A percentile compares a stretch with the other conserved stretches of the same genome.
These are phyloP conservation scores for Coendou prehensilis DNA, from an alignment of 2,797 vertebrate genomes.

Conservation along the genomic window DNA sequence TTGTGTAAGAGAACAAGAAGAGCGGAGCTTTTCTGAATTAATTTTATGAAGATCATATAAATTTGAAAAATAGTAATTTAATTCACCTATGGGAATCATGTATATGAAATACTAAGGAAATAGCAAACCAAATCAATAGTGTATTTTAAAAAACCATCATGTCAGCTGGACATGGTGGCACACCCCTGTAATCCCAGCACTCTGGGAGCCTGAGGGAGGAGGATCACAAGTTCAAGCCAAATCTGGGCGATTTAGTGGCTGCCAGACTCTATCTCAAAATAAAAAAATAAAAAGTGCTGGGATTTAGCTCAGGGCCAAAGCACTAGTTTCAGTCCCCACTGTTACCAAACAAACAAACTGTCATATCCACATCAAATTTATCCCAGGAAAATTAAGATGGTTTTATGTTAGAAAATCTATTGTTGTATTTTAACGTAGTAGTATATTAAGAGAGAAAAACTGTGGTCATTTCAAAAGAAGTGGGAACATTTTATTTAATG, in stretches of 20 bases:
- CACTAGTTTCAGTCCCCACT: not conserved
- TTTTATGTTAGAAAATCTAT: not conserved
- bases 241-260: not conserved
- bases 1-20: not conserved
- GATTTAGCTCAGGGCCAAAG: not conserved
- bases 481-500: not conserved
- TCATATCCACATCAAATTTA: not conserved
- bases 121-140: not conserved
- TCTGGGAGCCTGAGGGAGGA: not conserved
- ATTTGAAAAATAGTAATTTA: not conserved
- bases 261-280: not conserved
- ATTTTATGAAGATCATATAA: not conserved
- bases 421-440: not conserved
- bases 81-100: not conserved
- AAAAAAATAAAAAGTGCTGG: not conserved
- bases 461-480: not conserved
- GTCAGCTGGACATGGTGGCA: not conserved
- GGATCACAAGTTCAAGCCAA: not conserved
- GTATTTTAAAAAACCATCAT: not conserved
- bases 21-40: not conserved
- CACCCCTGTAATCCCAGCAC: too few relatives aligned
- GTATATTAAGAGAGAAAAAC: not conserved
- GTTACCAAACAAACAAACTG: not conserved
- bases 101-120: conserved; percentile 37
- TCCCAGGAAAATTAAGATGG: not conserved